Conservation (phyloP, 2,888 invertebrate genomes). For the Nomada lathburiana region DNA sequence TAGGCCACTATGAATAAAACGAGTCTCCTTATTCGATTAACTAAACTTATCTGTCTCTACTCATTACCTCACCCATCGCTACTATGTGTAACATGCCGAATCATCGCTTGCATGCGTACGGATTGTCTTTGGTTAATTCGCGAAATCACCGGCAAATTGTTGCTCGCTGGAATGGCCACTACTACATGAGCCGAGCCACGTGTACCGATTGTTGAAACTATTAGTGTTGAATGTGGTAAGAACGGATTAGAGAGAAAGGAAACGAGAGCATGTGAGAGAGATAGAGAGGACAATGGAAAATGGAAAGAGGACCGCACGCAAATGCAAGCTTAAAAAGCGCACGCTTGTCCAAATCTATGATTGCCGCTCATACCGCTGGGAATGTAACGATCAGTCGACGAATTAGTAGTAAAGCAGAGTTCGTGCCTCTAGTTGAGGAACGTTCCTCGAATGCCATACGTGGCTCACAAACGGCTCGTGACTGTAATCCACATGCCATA, state of each 20-base stretch:
- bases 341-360: constrained; percentile 28
- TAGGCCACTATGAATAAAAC: background rate
- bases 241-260: background rate
- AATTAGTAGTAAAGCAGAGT: constrained; percentile 61
- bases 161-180: background rate
- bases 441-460: constrained; percentile 82
- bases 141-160: background rate
- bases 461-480: constrained; percentile 84
- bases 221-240: no score
- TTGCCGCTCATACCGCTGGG: constrained; percentile 40
- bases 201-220: background rate
- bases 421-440: constrained; percentile 77
- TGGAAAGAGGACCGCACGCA: background rate
- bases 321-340: background rate
- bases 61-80: constrained; percentile 6
- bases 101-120: background rate
- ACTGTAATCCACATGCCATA: constrained; percentile 81
- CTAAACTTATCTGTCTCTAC: background rate
- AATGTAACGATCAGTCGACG: constrained; percentile 43
- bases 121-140: no score
- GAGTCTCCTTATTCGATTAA: background rate
- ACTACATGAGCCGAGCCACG: background rate
- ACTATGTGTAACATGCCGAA: background rate
- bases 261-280: no score
- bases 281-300: background rate